Evolutionary conservation across 2,113 vertebrate genomes (phyloP), one percentile per base, ranked within the genome.

Genomic region (Ornithorhynchus anatinus): DNA sequence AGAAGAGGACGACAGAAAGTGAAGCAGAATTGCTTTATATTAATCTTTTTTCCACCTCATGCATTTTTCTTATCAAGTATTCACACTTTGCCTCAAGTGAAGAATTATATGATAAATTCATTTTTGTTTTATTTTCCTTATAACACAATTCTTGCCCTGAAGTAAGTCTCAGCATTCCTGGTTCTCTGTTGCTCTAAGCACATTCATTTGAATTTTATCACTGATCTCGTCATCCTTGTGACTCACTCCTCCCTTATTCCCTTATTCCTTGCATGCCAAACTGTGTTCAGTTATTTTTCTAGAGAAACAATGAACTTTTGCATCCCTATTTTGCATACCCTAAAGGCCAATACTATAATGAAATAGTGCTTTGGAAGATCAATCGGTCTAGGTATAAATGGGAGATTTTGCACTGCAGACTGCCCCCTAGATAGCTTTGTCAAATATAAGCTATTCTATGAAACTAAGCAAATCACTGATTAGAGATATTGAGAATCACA

Each of bases 81-180:
- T 89, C 74, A 59, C 65, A 37, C 67, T 82, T 77, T 50, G 62
- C 68, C 80, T 74, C 33, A 36, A 84, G 69, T 79, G 81, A 86
- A 85, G 47, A 82, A 65, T 61, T 39, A 51, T 67, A 52, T 74
- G 85, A 84, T 86, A 75, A 83, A 77, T 82, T 68, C 39, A 32
- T 58, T 76, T 87, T 60, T 76, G 71, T 62, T 86, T 89, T 86
- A 81, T 88, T 88, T 86, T 68, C 75, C 70, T 60, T 47, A 32
- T 58, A 64, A 57, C 75, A 31, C 4, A 48, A 8, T 27, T 36
- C 61, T 78, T 80, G 80, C 80, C 76, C 87, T 37, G 35, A 72
- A 84, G 79, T 56, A 48, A 61, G 57, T 62, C 77, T 56, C 64
- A 75, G 66, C 70, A 59, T 84, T 67, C 51, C 27, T 63, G 76